phyloP scores from a whole-genome alignment of 2,797 vertebrate species.

The Premnoplex brunnescens region DNA sequence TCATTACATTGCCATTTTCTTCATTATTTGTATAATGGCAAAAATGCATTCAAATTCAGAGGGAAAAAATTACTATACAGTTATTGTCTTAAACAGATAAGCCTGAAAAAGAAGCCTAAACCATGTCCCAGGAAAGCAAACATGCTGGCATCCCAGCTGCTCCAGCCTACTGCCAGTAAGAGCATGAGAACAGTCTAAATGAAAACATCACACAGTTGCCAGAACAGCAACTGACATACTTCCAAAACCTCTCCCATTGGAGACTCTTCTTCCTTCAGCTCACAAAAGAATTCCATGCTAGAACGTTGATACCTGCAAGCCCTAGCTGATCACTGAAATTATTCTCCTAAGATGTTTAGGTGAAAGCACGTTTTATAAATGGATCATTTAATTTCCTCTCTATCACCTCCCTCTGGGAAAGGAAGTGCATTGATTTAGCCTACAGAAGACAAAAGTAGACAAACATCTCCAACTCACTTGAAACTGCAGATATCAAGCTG shows the following conservation, averaged over 20 bases:
- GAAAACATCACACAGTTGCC: conserved; percentile 5
- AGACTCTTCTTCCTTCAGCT: conserved; percentile 9
- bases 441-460: neutral
- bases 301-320: neutral
- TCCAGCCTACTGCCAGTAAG: conserved; percentile 24
- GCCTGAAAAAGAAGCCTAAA: conserved; percentile 19
- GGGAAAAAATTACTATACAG: neutral
- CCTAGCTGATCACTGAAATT: neutral
- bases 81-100: neutral
- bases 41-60: neutral
- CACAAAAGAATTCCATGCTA: neutral
- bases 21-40: neutral
- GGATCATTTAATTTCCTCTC: neutral
- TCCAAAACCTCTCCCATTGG: neutral
- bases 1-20: neutral
- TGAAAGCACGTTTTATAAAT: neutral
- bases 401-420: neutral
- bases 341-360: neutral
- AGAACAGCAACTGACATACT: conserved; percentile 32
- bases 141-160: conserved; percentile 37
- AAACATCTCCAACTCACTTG: neutral
- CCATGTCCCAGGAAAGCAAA: conserved; percentile 30
- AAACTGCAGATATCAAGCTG: neutral
- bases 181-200: conserved; percentile 28
- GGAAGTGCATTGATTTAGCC: neutral